phyloP scores from a whole-genome alignment of 2,888 invertebrate species.

The Tipula confusa region DNA sequence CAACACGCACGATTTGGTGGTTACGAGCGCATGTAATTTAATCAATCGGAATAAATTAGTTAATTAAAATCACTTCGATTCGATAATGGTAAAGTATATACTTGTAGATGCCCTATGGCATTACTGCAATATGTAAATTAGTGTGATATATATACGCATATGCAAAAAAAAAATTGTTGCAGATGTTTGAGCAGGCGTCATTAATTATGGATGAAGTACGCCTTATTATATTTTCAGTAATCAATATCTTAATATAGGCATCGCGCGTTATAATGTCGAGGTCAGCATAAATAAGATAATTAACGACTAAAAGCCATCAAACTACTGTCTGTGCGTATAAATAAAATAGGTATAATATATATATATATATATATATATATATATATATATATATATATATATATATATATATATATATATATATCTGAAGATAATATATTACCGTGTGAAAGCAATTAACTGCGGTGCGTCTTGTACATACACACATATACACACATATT shows the following conservation, averaged over 20 bases:
- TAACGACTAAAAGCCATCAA: background rate
- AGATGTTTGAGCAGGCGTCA: background rate
- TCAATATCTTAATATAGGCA: background rate
- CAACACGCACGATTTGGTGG: background rate
- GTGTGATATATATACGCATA: background rate
- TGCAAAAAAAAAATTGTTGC: background rate
- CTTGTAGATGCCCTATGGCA: background rate
- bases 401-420: too few species aligned
- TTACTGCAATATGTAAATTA: background rate
- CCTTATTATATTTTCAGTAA: background rate
- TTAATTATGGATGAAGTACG: background rate
- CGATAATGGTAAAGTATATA: background rate
- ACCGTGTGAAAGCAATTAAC: conserved; percentile 20
- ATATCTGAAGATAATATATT: background rate
- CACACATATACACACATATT: background rate
- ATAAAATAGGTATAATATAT: too few species aligned
- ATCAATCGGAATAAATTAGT: conserved; percentile 25
- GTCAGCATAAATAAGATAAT: background rate
- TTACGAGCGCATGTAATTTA: background rate
- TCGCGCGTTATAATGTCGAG: background rate
- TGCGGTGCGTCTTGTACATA: background rate
- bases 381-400: too few species aligned
- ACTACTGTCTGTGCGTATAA: background rate
- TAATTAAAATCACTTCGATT: conserved; percentile 20
- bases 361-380: too few species aligned